These are phyloP conservation scores for Nemapogon koenigi DNA, from an alignment of 2,888 invertebrate genomes.

Conservation along the genomic window DNA sequence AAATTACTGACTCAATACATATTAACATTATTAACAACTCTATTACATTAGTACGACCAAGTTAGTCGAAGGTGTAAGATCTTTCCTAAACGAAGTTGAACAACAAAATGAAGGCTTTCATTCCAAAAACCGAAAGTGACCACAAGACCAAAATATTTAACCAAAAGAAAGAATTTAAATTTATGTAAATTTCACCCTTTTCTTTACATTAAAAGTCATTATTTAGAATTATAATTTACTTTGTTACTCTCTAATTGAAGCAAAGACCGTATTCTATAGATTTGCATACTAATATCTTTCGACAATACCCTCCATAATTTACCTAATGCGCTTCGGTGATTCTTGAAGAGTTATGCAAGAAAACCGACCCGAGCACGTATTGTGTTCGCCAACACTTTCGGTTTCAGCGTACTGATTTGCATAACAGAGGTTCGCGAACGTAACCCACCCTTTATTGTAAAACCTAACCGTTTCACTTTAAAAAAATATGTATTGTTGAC, in stretches of 20 bases:
- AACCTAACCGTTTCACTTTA: conserved; percentile 59
- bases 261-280: conserved; percentile 31
- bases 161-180: conserved; percentile 29
- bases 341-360: conserved; percentile 52
- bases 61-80: not conserved
- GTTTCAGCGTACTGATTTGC: conserved; percentile 60
- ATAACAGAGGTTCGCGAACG: conserved; percentile 42
- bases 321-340: conserved; percentile 56
- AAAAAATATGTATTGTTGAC: conserved; percentile 50
- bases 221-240: conserved; percentile 3
- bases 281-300: conserved; percentile 23
- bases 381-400: conserved; percentile 44
- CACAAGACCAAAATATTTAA: conserved; percentile 55
- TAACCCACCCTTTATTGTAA: conserved; percentile 48
- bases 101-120: conserved; percentile 40
- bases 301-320: conserved; percentile 40
- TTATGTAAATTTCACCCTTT: conserved; percentile 49
- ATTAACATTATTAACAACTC: too few relatives aligned
- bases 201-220: conserved; percentile 13
- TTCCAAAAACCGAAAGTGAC: conserved; percentile 19
- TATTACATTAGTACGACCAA: not conserved
- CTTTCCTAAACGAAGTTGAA: conserved; percentile 16
- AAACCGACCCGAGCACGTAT: conserved; percentile 24
- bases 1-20: conserved; percentile 35
- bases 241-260: not conserved